Evolutionary conservation across 2,797 vertebrate genomes (phyloP).

Genomic region (Thaleichthys pacificus): DNA sequence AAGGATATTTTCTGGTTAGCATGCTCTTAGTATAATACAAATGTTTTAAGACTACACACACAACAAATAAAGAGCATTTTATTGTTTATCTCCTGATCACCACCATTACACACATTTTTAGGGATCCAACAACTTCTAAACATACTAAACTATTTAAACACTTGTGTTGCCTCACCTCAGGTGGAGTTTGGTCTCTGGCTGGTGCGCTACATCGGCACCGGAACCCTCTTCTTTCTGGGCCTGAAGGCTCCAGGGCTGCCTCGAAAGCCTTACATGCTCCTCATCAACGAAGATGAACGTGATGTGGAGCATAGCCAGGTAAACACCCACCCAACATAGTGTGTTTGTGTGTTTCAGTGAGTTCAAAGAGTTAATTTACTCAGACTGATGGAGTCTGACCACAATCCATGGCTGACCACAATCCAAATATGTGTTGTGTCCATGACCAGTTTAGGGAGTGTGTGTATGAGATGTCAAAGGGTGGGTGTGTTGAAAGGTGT

Average conservation of each 20-base stretch:
- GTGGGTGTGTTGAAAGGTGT: too few relatives aligned
- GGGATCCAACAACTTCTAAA: background rate
- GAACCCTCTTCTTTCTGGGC: conserved; percentile 85
- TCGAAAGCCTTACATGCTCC: conserved; percentile 83
- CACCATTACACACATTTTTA: background rate
- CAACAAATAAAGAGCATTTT: too few relatives aligned
- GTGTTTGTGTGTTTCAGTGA: background rate
- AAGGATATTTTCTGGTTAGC: too few relatives aligned
- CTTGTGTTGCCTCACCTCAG: conserved; percentile 59
- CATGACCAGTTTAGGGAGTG: too few relatives aligned
- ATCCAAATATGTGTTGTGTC: too few relatives aligned
- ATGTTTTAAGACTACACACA: too few relatives aligned
- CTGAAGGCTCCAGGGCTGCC: conserved; percentile 90
- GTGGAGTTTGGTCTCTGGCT: conserved; percentile 90
- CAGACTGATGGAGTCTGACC: too few relatives aligned
- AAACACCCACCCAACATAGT: background rate
- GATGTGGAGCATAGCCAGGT: conserved; percentile 81
- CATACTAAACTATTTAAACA: background rate
- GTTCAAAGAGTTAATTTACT: too few relatives aligned
- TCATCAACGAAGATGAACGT: conserved; percentile 88
- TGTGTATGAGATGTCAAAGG: too few relatives aligned
- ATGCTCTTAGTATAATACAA: too few relatives aligned
- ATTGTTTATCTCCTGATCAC: background rate
- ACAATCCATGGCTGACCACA: too few relatives aligned
- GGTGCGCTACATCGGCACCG: conserved; percentile 81